Evolutionary conservation across 2,888 invertebrate species (phyloP).

Genomic region (Eristalinus aeneus): DNA sequence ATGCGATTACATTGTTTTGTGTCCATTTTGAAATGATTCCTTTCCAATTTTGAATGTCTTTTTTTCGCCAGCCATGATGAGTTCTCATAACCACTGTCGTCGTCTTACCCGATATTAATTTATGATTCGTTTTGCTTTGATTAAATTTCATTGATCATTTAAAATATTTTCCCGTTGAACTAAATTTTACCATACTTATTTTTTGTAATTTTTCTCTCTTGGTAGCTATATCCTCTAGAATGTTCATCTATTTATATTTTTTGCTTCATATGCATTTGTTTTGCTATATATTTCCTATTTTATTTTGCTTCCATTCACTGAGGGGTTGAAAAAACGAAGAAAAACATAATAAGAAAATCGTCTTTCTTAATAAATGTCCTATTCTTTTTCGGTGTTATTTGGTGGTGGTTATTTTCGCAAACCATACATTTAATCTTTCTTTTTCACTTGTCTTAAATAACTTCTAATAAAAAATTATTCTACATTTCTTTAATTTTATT

Average conservation of each 20-base stretch:
- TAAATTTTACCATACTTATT: conserved; percentile 17
- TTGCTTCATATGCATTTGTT: neutral
- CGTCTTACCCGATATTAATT: conserved; percentile 19
- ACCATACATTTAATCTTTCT: conserved; percentile 2
- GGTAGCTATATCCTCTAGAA: conserved; percentile 20
- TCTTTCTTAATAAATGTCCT: neutral
- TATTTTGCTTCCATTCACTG: conserved; percentile 30
- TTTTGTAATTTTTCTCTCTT: neutral
- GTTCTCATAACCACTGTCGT: neutral
- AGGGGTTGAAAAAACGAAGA: conserved; percentile 15
- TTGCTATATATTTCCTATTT: conserved; percentile 47
- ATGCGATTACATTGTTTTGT: conserved; percentile 39
- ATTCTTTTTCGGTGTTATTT: conserved; percentile 32
- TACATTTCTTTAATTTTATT: conserved; percentile 34
- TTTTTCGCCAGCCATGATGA: neutral
- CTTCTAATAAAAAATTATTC: conserved; percentile 66
- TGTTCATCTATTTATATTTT: conserved; percentile 53
- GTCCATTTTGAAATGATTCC: neutral
- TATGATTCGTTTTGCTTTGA: conserved; percentile 17
- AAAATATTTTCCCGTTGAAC: conserved; percentile 28
- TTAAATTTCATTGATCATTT: conserved; percentile 31
- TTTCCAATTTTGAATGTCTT: conserved; percentile 54
- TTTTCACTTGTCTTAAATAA: conserved; percentile 24
- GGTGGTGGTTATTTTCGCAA: conserved; percentile 53
- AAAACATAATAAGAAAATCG: neutral